These are phyloP conservation scores for Synergus laeviventris DNA, from an alignment of 2,888 invertebrate genomes.

Conservation along the genomic window DNA sequence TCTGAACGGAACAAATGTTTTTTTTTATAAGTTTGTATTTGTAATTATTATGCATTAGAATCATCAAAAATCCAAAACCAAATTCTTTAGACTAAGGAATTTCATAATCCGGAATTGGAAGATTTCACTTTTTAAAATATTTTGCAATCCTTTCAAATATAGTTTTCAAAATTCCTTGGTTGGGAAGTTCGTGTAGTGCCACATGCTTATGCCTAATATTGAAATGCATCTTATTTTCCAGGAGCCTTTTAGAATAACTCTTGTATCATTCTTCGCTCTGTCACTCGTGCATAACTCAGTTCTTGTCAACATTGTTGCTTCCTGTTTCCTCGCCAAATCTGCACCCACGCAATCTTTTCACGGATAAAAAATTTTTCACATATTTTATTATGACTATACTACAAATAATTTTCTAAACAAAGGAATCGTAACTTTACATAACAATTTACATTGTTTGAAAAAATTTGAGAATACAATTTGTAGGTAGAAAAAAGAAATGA, in stretches of 20 bases:
- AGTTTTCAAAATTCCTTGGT: too few species aligned
- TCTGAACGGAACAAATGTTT: not conserved
- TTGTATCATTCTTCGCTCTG: conserved; percentile 16
- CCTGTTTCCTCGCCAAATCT: conserved; percentile 28
- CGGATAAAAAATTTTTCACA: conserved; percentile 17
- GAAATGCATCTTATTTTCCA: not conserved
- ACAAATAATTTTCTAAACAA: not conserved
- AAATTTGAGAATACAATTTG: not conserved
- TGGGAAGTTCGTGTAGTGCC: too few species aligned
- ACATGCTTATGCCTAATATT: not conserved
- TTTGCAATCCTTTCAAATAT: too few species aligned
- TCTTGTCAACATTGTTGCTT: conserved; percentile 3
- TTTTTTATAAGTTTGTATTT: too few species aligned
- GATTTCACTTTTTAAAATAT: too few species aligned
- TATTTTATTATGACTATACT: not conserved
- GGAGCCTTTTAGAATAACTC: not conserved
- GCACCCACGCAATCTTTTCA: conserved; percentile 11
- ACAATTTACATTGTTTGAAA: not conserved
- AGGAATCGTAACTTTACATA: not conserved
- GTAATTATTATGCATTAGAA: too few species aligned
- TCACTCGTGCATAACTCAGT: conserved; percentile 32
- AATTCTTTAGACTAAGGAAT: too few species aligned
- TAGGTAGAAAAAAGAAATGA: not conserved
- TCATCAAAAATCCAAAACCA: too few species aligned
- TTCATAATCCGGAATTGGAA: too few species aligned